phyloP scores from a whole-genome alignment of 2,797 vertebrate genomes.

The Sorex maritimensis region DNA sequence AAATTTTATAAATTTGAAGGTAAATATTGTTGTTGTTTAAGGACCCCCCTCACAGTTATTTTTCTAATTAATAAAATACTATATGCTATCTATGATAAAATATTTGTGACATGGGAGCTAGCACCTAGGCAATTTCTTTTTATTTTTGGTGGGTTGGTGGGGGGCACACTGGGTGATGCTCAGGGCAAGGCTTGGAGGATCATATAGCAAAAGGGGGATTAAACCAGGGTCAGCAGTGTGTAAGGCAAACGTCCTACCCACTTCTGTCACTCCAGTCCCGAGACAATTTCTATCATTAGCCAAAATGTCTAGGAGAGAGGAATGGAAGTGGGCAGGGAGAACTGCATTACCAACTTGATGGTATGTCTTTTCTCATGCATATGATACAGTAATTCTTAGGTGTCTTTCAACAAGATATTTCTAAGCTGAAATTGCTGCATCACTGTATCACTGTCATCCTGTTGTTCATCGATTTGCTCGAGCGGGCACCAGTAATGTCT shows the following conservation, averaged over 20 bases:
- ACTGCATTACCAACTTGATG: fast-evolving
- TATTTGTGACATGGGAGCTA: not conserved
- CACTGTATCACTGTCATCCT: no score
- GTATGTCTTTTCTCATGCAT: not conserved
- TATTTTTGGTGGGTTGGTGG: no score
- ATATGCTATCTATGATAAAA: not conserved
- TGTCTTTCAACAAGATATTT: constrained; percentile 3
- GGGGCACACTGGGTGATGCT: no score
- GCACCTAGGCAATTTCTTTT: no score
- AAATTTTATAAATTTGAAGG: not conserved
- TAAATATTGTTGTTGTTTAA: not conserved
- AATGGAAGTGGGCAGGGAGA: no score
- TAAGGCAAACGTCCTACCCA: no score
- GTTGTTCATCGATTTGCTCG: no score
- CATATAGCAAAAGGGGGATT: no score
- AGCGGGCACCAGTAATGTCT: no score
- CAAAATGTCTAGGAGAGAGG: not conserved
- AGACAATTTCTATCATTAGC: not conserved
- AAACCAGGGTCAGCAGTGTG: no score
- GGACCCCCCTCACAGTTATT: not conserved
- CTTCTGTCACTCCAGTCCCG: no score
- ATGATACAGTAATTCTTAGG: not conserved
- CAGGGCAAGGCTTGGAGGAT: no score
- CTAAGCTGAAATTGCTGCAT: constrained; percentile 44
- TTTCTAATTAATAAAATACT: constrained; percentile 39